These are phyloP conservation scores for Bombylius major DNA, from an alignment of 2,888 invertebrate genomes.

Conservation along the genomic window DNA sequence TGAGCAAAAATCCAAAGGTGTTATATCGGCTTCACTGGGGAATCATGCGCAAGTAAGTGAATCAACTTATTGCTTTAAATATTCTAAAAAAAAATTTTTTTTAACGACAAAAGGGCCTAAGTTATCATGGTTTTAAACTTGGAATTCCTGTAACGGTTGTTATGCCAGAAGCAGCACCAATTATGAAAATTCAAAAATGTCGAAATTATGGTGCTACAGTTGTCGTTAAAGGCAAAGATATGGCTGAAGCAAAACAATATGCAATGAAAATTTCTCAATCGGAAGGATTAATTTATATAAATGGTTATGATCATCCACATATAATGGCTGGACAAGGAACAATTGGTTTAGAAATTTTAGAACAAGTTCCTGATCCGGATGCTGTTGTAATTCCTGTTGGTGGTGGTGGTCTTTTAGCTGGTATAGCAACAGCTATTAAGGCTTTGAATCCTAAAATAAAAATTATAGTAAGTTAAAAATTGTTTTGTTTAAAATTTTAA, in stretches of 20 bases:
- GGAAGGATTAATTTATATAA: conserved; percentile 64
- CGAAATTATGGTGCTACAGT: conserved; percentile 73
- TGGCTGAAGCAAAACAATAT: conserved; percentile 70
- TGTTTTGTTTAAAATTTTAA: neutral
- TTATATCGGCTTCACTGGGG: conserved; percentile 86
- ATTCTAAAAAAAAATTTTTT: no score
- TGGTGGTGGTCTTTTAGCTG: conserved; percentile 81
- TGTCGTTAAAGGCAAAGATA: conserved; percentile 57
- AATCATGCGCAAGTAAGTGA: conserved; percentile 68
- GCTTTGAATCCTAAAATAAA: conserved; percentile 67
- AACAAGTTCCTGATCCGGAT: conserved; percentile 78
- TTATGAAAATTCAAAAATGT: conserved; percentile 91
- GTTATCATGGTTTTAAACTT: conserved; percentile 64
- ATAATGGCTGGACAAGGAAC: conserved; percentile 95
- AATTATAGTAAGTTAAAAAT: conserved; percentile 60
- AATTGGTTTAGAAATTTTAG: conserved; percentile 81
- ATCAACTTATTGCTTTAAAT: no score
- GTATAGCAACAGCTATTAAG: conserved; percentile 80
- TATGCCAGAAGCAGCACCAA: conserved; percentile 91
- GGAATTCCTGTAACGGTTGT: conserved; percentile 69
- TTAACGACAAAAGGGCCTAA: conserved; percentile 38
- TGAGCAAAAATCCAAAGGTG: conserved; percentile 61
- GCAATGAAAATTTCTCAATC: conserved; percentile 67
- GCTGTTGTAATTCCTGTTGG: conserved; percentile 87
- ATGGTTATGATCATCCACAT: conserved; percentile 91